These are phyloP conservation scores for Falco columbarius DNA, from an alignment of 2,797 vertebrate genomes.

Conservation along the genomic window DNA sequence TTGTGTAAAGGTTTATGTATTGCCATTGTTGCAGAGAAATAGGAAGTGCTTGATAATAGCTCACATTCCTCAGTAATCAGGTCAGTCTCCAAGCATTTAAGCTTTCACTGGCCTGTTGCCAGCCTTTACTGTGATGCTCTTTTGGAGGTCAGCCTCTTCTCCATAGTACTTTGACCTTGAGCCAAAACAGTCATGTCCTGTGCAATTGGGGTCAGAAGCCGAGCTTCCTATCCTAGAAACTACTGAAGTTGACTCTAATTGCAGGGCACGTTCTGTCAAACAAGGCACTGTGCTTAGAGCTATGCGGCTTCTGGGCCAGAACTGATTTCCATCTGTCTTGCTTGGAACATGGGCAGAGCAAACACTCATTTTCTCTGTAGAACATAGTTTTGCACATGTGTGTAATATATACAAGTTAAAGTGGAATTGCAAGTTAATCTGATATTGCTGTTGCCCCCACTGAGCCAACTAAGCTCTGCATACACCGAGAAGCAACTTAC, in stretches of 20 bases:
- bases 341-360: background rate
- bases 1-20: background rate
- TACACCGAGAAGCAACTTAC: fast-evolving
- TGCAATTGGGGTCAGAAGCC: conserved; percentile 21
- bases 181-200: background rate
- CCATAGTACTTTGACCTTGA: conserved; percentile 26
- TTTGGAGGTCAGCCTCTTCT: conserved; percentile 17
- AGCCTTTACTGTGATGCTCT: conserved; percentile 10
- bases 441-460: background rate
- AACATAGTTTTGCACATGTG: background rate
- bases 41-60: conserved; percentile 30
- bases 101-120: background rate
- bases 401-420: background rate
- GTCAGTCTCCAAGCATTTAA: background rate
- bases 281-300: background rate
- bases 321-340: conserved; percentile 32
- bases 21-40: background rate
- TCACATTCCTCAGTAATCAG: conserved; percentile 19
- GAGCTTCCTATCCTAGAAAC: background rate
- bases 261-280: background rate
- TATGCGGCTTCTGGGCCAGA: background rate
- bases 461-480: background rate
- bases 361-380: background rate
- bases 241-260: background rate
- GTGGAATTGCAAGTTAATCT: background rate